These are phyloP conservation scores for Clepsis dumicolana DNA, from an alignment of 2,888 invertebrate species.

Conservation along the genomic window DNA sequence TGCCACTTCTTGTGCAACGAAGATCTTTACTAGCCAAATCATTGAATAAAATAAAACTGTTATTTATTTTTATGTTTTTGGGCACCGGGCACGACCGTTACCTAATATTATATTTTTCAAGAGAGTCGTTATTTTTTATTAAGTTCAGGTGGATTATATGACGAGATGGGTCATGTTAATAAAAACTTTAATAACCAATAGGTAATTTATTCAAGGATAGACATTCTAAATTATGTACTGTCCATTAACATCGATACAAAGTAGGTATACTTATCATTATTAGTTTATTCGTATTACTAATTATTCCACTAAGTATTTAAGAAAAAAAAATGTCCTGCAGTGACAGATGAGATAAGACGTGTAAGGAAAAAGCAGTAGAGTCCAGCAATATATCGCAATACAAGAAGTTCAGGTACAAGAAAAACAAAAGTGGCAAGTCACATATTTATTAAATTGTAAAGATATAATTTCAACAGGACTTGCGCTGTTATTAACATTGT, in stretches of 20 bases:
- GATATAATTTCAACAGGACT: slow-evolving; percentile 36
- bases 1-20: too few species aligned
- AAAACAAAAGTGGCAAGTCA: slow-evolving; percentile 37
- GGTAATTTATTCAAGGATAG: slow-evolving; percentile 26
- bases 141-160: slow-evolving; percentile 1
- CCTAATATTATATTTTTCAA: not conserved
- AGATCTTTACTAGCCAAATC: too few species aligned
- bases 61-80: not conserved
- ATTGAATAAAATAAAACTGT: too few species aligned
- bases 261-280: slow-evolving; percentile 11
- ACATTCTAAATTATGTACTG: slow-evolving; percentile 10
- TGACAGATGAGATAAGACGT: not conserved
- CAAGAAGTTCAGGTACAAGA: slow-evolving; percentile 14
- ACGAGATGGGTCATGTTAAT: slow-evolving; percentile 5
- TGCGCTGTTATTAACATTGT: slow-evolving; percentile 19
- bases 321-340: not conserved
- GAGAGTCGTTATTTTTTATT: not conserved
- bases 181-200: slow-evolving; percentile 21
- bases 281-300: slow-evolving; percentile 10
- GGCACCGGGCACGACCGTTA: too few species aligned
- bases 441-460: slow-evolving; percentile 29
- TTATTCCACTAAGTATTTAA: slow-evolving; percentile 4
- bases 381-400: too few species aligned
- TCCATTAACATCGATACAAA: slow-evolving; percentile 15
- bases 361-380: too few species aligned